Percentiles rank a stretch among this genome's conserved stretches.
Evolutionary conservation across 2,797 vertebrate species (phyloP).

Genomic region (Neoniphon sammara): DNA sequence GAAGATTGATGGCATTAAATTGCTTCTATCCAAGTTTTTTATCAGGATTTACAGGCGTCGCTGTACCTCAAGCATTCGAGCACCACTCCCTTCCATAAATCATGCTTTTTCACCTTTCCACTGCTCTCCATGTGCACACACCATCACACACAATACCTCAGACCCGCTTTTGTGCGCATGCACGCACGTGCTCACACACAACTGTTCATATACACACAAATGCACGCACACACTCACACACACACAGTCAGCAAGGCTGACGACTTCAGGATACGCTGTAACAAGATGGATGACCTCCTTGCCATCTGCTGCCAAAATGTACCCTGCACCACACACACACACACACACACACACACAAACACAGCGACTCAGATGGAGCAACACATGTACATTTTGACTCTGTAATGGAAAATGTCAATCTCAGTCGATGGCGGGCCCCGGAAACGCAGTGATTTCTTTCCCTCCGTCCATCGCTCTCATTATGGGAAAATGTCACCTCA

Average conservation of each 20-base stretch:
- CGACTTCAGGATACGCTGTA: constrained; percentile 71
- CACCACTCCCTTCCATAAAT: constrained; percentile 84
- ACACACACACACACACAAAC: constrained; percentile 38
- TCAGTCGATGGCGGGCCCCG: constrained; percentile 70
- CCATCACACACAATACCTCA: constrained; percentile 20
- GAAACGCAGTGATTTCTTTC: constrained; percentile 70
- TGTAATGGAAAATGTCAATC: constrained; percentile 88
- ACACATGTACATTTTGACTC: constrained; percentile 86
- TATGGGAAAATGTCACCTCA: constrained; percentile 84
- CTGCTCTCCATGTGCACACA: constrained; percentile 33
- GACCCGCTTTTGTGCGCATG: constrained; percentile 9
- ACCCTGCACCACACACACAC: constrained; percentile 48
- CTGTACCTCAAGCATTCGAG: constrained; percentile 77
- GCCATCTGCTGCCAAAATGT: constrained; percentile 67
- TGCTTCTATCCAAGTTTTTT: constrained; percentile 86
- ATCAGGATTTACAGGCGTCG: constrained; percentile 86
- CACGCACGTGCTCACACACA: constrained; percentile 32
- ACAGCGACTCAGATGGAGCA: constrained; percentile 68
- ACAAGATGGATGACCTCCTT: constrained; percentile 84
- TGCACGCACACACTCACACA: constrained; percentile 24
- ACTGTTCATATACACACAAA: neutral
- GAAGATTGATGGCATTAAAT: constrained; percentile 88
- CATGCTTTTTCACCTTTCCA: constrained; percentile 74
- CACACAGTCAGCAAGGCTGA: constrained; percentile 33
- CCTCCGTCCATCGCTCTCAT: constrained; percentile 80